Base-by-base conservation (phyloP, 2,888 invertebrate species). In the Heteromurus nitidus region DNA sequence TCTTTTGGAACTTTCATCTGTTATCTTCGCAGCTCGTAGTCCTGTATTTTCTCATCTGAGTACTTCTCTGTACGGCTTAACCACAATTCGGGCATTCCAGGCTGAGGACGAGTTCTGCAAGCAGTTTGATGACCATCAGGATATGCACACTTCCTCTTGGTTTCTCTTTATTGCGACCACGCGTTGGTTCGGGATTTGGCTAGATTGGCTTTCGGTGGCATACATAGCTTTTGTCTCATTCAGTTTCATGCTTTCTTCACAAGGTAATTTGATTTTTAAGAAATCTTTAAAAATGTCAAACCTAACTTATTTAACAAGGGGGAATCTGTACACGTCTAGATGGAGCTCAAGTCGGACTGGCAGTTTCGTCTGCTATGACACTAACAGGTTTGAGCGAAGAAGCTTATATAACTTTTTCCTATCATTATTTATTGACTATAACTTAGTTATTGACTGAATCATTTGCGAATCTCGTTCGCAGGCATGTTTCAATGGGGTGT, bases 21-120 rank as follows among this genome's bases (percentile, higher is more conserved):
- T 36, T 42, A 18, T 31, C 31, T 30, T 31, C 31, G 20, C 47
- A 95, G 95, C 94, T 84, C 93, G 97, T 81, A 97, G 97, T 88
- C 98, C 98, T 0, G 95, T 99, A n/a, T 98, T 97, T 90, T 95
- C 95, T 1, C 97, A 98, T 88, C 90, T 98, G 88, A 95, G 94
- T 88, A 95, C 97, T 28, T 93, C 96, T 0, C 91, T 99, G 3
- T 94, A 95, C 89, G 98, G 98, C 0, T 91, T 99, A 82, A 93
- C 96, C 0, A 97, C 97, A 0, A 96, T 99, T 62, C 92, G 98
- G 70, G 96, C 97, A 0, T 97, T 95, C 89, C 92, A 93, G 5
- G 95, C 95, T 0, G 94, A 96, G 88, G 91, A 93, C 67, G 92
- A 94, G 20, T 92, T 98, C 50, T 91, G 92, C 55, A 91, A 92